phyloP scores from a whole-genome alignment of 2,797 vertebrate genomes.

The Spea hammondii region DNA sequence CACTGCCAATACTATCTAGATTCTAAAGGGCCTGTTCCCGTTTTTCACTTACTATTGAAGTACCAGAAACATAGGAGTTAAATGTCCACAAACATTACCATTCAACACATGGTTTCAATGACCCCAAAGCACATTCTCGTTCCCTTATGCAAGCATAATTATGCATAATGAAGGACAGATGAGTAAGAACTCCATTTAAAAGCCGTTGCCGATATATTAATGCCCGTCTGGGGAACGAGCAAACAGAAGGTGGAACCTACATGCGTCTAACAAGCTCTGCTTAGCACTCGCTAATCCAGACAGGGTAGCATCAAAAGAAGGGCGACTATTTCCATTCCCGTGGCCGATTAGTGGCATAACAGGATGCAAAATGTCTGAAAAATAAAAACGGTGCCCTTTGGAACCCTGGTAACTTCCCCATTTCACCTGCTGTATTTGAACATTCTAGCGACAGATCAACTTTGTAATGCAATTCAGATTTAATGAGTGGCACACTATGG shows the following conservation, averaged over 20 bases:
- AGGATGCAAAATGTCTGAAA: no score
- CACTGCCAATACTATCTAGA: no score
- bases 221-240: neutral
- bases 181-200: slow-evolving; percentile 2
- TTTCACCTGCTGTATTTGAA: no score
- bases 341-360: no score
- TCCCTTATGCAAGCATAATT: slow-evolving; percentile 56
- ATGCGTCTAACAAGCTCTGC: neutral
- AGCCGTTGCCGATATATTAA: neutral
- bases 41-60: no score
- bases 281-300: neutral
- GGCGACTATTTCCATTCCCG: neutral
- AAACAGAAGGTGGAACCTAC: neutral
- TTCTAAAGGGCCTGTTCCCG: no score
- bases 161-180: slow-evolving; percentile 56
- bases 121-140: slow-evolving; percentile 51
- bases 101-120: slow-evolving; percentile 55
- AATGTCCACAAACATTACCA: slow-evolving; percentile 10
- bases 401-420: no score
- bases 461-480: no score
- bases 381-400: no score
- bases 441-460: no score
- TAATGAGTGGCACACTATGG: no score
- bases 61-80: slow-evolving; percentile 12
- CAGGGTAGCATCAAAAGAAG: neutral